Evolutionary conservation across 2,797 vertebrate species (phyloP), one percentile per base, ranked within the genome.

Genomic region (Sebastes kiyomatsui): DNA sequence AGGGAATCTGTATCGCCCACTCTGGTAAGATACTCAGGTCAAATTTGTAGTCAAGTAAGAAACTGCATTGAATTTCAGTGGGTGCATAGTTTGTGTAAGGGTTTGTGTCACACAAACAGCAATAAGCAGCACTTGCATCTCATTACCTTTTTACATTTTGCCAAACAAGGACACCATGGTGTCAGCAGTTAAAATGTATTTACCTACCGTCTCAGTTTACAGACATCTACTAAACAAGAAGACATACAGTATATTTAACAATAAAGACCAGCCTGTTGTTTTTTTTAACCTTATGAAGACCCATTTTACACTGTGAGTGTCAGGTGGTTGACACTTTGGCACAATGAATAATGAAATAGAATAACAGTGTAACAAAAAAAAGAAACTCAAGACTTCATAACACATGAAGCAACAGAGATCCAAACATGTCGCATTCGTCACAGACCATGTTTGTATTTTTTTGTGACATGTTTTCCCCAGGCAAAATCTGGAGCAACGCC

Each of bases 401-500:
- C 23, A 54, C 32, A 62, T 49, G 5, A 70, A 32, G 11, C 22
- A 12, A 58, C 20, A 65, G 22, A 69, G 11, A 64, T 66, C 25
- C n/a, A 58, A 72, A 72, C 42, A 13, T 28, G 2, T 30, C 22
- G 33, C 6, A 28, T 68, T 18, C 1, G 4, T 86, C 13, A 77
- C 22, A 38, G 27, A 42, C 27, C 69, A n/a, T 75, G 22, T 76
- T 81, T 76, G 11, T 14, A 9, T 87, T 72, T 87, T 72, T 84
- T 16, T 82, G 20, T 72, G 54, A 62, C 75, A 42, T 74, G 56
- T 80, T 86, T 66, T 38, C 60, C 64, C 1, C 74, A 95, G 94
- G 94, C 61, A 99, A 99, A 96, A 99, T 99, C 93, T 99, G 99
- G 94, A 99, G 98, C 94, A 99, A 99, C 1, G 98, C 98, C 0